These are phyloP conservation scores for Platygyra sinensis DNA, from an alignment of 64 coral and sea anemone species.

Conservation along the genomic window DNA sequence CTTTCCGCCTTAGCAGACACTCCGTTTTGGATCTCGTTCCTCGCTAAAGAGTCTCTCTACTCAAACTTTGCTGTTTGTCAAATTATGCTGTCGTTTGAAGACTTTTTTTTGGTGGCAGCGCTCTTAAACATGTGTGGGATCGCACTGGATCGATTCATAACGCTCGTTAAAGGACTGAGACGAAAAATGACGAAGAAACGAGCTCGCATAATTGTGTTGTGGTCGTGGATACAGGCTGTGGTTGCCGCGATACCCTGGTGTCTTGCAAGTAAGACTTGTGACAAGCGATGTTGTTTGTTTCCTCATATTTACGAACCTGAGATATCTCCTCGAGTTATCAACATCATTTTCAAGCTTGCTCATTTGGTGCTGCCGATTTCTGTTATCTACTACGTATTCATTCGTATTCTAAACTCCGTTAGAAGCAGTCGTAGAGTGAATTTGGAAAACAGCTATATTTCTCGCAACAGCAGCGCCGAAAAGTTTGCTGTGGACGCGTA, in stretches of 20 bases:
- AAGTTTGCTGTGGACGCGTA: slow-evolving; percentile 86
- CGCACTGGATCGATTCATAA: slow-evolving; percentile 85
- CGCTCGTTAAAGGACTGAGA: slow-evolving; percentile 75
- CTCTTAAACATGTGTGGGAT: slow-evolving; percentile 85
- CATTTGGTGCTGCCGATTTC: slow-evolving; percentile 65
- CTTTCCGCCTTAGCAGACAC: slow-evolving; percentile 75
- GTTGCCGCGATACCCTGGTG: slow-evolving; percentile 68
- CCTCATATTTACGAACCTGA: slow-evolving; percentile 71
- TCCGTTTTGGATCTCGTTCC: slow-evolving; percentile 60
- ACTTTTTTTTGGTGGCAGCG: slow-evolving; percentile 77
- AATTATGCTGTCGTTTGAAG: slow-evolving; percentile 60
- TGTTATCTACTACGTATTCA: slow-evolving; percentile 73
- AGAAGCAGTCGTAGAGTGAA: slow-evolving; percentile 68
- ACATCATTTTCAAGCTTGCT: slow-evolving; percentile 51
- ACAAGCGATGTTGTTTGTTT: slow-evolving; percentile 39
- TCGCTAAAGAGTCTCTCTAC: slow-evolving; percentile 26
- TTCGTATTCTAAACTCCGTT: slow-evolving; percentile 75
- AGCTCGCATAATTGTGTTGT: slow-evolving; percentile 36
- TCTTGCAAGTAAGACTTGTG: not conserved
- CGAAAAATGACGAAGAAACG: slow-evolving; percentile 64
- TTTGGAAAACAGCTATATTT: slow-evolving; percentile 86
- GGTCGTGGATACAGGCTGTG: slow-evolving; percentile 72
- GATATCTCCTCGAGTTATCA: slow-evolving; percentile 24
- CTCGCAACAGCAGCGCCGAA: slow-evolving; percentile 83
- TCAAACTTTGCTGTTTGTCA: slow-evolving; percentile 54